A percentile compares a stretch with the other conserved stretches of the same genome.
These are phyloP conservation scores for Lochmaea capreae DNA, from an alignment of 2,888 invertebrate species.

Conservation along the genomic window DNA sequence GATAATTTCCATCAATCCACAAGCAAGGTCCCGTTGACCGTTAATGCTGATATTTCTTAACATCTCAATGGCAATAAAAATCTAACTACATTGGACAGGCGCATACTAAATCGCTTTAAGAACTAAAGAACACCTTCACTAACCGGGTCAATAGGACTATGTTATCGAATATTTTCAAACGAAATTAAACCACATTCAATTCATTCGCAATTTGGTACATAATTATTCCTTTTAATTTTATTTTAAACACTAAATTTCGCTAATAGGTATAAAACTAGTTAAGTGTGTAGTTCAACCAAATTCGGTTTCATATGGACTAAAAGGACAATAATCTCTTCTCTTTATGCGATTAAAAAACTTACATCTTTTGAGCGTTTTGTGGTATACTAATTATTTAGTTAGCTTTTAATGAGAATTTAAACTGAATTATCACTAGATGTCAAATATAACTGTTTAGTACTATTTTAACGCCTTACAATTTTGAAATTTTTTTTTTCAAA, in stretches of 20 bases:
- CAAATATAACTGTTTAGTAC: no score
- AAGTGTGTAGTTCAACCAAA: not conserved
- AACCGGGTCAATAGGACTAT: constrained; percentile 37
- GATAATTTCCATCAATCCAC: constrained; percentile 21
- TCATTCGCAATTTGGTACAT: not conserved
- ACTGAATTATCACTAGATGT: no score
- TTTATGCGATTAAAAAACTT: no score
- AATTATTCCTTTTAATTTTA: not conserved
- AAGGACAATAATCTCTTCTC: not conserved
- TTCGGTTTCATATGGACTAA: not conserved
- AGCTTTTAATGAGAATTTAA: no score
- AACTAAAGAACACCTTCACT: constrained; percentile 32
- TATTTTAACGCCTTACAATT: no score
- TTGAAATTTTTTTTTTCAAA: no score
- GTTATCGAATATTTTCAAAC: not conserved
- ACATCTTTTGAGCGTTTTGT: no score
- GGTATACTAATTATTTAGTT: no score
- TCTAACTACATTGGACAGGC: constrained; percentile 20
- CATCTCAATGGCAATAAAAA: not conserved
- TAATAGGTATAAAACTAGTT: not conserved
- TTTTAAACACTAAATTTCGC: not conserved
- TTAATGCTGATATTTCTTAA: constrained; percentile 20
- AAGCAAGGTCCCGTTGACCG: constrained; percentile 46
- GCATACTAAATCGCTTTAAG: constrained; percentile 17
- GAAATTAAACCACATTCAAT: constrained; percentile 3